Base-by-base conservation (phyloP, 2,113 vertebrate species). In the Corythoichthys intestinalis region DNA sequence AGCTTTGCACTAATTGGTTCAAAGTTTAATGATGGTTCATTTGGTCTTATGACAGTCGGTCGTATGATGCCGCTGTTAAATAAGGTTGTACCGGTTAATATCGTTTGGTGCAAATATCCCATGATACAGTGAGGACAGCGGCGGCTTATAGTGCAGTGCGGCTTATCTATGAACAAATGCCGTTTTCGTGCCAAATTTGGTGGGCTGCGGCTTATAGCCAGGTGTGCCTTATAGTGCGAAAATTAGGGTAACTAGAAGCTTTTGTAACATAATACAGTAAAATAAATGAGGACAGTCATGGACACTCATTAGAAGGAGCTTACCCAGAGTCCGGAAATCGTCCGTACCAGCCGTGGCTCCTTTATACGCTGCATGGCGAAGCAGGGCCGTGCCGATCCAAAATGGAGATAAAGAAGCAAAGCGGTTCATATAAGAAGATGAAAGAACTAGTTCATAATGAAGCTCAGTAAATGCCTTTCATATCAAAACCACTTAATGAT, bases 261-360 rank as follows among this genome's bases (percentile, higher is more conserved):
- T 75, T 62, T 49, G 50, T 53, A 71, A 85, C 82, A 84, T 84
- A 89, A 90, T 34, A 88, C 84, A 78, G 61, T 63, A 82, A 87
- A 87, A 87, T 83, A 65, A 84, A 81, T 78, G 63, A 52, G 69
- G 73, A 78, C 71, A 78, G 44, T 82, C 34, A 14, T 54, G 69
- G 73, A 78, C 71, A 78, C 47, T 82, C 34, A 14, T 34, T 12
- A 72, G 47, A 50, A 72, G 81, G 79, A 75, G 85, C 92, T 92
- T 86, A 92, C 92, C 71, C n/a, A 70, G 47, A 72, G 83, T 85
- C 81, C 74, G 72, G 8, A 53, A 87, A 66, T 28, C 28, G 74
- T 88, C 86, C 68, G 85, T 80, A 77, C 87, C 88, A 13, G 87
- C 85, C 73, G 65, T 48, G 12, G 79, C 81, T 69, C 86, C 91